Percentiles rank a stretch among this genome's conserved stretches.
These are phyloP conservation scores for Trialeurodes vaporariorum DNA, from an alignment of 1,140 invertebrate genomes.

Conservation along the genomic window DNA sequence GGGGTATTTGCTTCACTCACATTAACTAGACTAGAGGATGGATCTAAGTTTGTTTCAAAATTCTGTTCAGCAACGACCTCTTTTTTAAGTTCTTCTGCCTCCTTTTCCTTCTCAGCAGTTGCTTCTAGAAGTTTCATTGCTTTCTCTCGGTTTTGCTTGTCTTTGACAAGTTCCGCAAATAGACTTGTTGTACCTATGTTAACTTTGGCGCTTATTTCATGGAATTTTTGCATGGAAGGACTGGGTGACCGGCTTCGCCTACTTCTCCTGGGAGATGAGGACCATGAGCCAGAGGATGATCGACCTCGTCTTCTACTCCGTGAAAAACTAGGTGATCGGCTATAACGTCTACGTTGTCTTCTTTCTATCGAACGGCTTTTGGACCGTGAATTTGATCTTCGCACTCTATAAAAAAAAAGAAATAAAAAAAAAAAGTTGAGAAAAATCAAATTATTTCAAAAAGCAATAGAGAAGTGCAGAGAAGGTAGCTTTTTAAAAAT, in stretches of 20 bases:
- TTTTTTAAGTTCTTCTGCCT: slow-evolving; percentile 37
- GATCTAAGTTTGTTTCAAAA: neutral
- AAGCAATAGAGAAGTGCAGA: too few species aligned
- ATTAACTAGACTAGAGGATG: neutral
- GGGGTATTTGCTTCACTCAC: neutral
- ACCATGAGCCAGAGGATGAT: neutral
- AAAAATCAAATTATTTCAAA: too few species aligned
- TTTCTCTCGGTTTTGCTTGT: slow-evolving; percentile 63
- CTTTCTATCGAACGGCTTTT: slow-evolving; percentile 6
- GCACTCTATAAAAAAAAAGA: slow-evolving; percentile 16
- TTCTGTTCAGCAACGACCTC: slow-evolving; percentile 35
- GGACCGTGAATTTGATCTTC: slow-evolving; percentile 14
- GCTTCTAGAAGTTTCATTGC: slow-evolving; percentile 40
- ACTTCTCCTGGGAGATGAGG: slow-evolving; percentile 10
- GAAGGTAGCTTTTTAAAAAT: too few species aligned
- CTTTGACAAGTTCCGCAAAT: slow-evolving; percentile 77
- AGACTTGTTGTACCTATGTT: slow-evolving; percentile 74
- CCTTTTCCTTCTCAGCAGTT: slow-evolving; percentile 21
- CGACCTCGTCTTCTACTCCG: slow-evolving; percentile 3
- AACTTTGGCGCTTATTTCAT: slow-evolving; percentile 33
- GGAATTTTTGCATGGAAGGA: slow-evolving; percentile 19
- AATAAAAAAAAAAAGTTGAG: too few species aligned
- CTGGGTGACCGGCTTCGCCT: slow-evolving; percentile 15
- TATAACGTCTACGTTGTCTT: slow-evolving; percentile 11
- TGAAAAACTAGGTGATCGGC: slow-evolving; percentile 13